Base-by-base conservation (phyloP, 2,888 invertebrate genomes). In the Ichneumoninae sp. region DNA sequence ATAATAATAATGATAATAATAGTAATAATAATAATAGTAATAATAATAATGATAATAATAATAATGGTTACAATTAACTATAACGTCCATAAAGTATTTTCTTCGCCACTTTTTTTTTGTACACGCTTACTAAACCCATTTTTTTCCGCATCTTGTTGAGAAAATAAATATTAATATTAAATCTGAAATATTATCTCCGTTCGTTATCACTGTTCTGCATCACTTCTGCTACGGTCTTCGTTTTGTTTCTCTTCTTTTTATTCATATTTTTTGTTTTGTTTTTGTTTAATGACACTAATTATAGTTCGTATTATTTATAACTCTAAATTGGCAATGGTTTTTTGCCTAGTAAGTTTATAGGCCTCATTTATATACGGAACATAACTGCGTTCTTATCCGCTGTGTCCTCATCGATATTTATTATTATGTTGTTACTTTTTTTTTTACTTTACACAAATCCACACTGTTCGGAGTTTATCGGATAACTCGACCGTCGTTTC, bases 111-210 rank as follows among this genome's bases (percentile, higher is more conserved):
- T 85, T 90, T 90, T 85, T 88, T 92, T 93, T 92, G 89, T 92
- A 93, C 93, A 91, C 89, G 89, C 89, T 83, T 90, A 91, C 91
- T 92, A 92, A 92, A 92, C 92, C 91, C 90, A 91, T 92, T 91
- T 91, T 90, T 89, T 91, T 90, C 87, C 88, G 88, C 88, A 88
- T 88, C 89, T 89, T 90, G 89, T 92, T 92, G 91, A 92, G 92
- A 93, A 93, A 93, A 93, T 93, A 93, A 93, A 93, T 93, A 93
- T 91, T 92, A 93, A 93, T 92, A 93, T 92, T 93, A 93, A 93
- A 92, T 93, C 91, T 92, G 92, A 93, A 92, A 91, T 91, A 91
- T 92, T 90, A 90, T 90, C 88, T 90, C 88, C 88, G 88, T 88
- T 90, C 88, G 85, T 91, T 89, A 90, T 91, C 89, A 89, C 89